phyloP scores from a whole-genome alignment of 2,888 invertebrate species.

The Ochropleura plecta region DNA sequence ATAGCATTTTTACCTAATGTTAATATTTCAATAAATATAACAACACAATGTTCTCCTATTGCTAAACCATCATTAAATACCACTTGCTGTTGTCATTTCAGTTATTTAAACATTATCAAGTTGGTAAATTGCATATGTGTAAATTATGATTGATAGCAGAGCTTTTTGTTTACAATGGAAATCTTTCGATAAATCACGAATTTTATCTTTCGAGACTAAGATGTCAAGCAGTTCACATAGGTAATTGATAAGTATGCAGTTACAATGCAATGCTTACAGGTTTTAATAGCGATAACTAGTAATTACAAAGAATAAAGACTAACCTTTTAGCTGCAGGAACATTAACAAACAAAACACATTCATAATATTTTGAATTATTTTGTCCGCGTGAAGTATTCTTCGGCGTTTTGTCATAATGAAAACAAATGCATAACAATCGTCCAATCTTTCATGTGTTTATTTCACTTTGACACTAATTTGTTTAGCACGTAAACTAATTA shows the following conservation, averaged over 20 bases:
- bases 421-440: conserved; percentile 79
- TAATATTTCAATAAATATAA: not conserved
- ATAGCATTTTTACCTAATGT: not conserved
- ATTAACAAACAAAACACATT: conserved; percentile 88
- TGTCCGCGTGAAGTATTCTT: conserved; percentile 88
- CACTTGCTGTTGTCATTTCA: conserved; percentile 3
- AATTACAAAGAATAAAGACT: conserved; percentile 31
- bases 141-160: conserved; percentile 12
- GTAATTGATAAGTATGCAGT: conserved; percentile 23
- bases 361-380: conserved; percentile 87
- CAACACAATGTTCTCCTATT: not conserved
- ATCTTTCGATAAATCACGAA: conserved; percentile 11
- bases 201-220: conserved; percentile 6
- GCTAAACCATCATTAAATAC: not conserved
- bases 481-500: conserved; percentile 44
- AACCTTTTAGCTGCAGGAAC: conserved; percentile 88
- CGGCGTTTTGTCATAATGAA: conserved; percentile 89
- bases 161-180: not conserved
- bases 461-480: conserved; percentile 48
- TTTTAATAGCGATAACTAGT: not conserved
- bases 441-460: conserved; percentile 72
- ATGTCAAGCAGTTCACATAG: conserved; percentile 50
- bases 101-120: not conserved
- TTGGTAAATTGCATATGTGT: not conserved
- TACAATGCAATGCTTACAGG: not conserved